Evolutionary conservation across 2,888 invertebrate genomes (phyloP).

Genomic region (Cactoblastis cactorum): DNA sequence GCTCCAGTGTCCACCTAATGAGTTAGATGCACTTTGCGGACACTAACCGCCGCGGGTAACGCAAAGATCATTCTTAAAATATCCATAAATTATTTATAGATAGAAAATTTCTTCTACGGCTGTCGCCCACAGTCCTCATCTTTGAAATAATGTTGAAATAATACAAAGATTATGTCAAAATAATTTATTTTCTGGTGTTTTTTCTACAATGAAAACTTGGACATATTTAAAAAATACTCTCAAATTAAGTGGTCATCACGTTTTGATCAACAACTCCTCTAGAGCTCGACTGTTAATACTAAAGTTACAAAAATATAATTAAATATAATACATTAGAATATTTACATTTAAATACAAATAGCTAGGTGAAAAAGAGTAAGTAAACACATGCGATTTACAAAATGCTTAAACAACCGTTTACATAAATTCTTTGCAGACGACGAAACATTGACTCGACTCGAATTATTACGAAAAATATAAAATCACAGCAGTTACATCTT

Average conservation of each 20-base stretch:
- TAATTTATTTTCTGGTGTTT: constrained; percentile 54
- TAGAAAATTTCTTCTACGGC: no score
- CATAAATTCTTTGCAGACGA: background rate
- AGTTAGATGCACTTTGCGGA: no score
- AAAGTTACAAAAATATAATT: constrained; percentile 61
- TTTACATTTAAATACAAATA: constrained; percentile 46
- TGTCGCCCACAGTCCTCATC: no score
- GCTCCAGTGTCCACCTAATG: no score
- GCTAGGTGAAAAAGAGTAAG: constrained; percentile 23
- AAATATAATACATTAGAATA: constrained; percentile 40
- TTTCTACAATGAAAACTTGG: constrained; percentile 48
- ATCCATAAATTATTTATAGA: no score
- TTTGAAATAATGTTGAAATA: no score
- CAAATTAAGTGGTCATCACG: constrained; percentile 22
- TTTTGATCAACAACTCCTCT: constrained; percentile 19
- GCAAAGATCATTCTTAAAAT: no score
- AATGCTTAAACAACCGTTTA: constrained; percentile 23
- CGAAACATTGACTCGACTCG: background rate
- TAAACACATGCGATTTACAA: constrained; percentile 34
- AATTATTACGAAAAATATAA: no score
- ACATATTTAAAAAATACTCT: constrained; percentile 28
- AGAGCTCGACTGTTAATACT: constrained; percentile 26
- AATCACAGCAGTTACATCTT: no score
- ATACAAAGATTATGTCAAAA: constrained; percentile 43
- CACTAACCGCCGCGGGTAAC: no score